phyloP scores from a whole-genome alignment of 2,113 vertebrate genomes.

The Alces alces region DNA sequence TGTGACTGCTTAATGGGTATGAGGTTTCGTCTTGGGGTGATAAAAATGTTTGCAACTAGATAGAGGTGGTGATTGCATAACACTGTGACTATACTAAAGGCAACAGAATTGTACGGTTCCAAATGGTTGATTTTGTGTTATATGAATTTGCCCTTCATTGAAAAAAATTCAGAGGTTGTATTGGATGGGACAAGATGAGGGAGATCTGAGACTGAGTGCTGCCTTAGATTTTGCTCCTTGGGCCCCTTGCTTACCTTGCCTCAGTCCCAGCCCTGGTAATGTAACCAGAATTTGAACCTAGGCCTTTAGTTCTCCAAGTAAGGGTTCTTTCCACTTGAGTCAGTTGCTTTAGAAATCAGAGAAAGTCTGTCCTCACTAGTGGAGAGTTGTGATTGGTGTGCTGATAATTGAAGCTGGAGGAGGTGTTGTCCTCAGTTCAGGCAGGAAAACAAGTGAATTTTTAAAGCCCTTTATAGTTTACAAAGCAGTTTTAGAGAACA shows the following conservation, averaged over 20 bases:
- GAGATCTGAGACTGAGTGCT: not conserved
- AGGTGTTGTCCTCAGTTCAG: not conserved
- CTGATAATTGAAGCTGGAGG: not conserved
- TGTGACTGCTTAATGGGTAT: not conserved
- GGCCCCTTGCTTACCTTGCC: not conserved
- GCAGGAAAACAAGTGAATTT: not conserved
- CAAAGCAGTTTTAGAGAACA: slow-evolving; percentile 6
- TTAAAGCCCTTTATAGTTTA: not conserved
- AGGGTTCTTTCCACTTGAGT: not conserved
- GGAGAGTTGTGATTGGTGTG: not conserved
- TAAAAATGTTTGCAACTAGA: not conserved
- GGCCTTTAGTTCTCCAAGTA: not conserved
- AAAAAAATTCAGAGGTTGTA: not conserved
- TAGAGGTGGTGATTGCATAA: not conserved
- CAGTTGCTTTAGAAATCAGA: not conserved
- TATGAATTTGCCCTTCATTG: not conserved
- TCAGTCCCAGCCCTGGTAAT: not conserved
- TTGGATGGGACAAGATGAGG: not conserved
- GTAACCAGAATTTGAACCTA: not conserved
- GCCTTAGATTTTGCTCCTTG: not conserved
- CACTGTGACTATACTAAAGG: not conserved
- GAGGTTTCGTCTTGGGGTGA: not conserved
- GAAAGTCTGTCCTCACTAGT: not conserved
- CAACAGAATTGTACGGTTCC: not conserved
- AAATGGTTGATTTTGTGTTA: not conserved